These are phyloP conservation scores for Rhagophthalmus giganteus DNA, from an alignment of 2,888 invertebrate species.

Conservation along the genomic window DNA sequence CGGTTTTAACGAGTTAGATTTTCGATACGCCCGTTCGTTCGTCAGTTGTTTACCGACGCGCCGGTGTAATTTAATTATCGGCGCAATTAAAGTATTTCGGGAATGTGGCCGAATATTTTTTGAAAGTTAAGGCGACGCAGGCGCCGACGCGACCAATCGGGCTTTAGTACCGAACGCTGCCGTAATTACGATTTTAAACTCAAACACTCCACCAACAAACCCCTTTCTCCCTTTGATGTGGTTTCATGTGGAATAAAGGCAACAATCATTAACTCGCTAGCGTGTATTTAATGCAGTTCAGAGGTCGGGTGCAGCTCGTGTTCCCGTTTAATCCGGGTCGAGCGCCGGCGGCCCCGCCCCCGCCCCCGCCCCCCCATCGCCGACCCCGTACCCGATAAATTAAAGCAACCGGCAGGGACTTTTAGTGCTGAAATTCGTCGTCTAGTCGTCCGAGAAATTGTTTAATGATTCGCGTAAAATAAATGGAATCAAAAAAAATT, in stretches of 20 bases:
- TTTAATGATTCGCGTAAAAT: slow-evolving; percentile 3
- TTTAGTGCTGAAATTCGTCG: not conserved
- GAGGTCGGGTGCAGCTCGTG: too few species aligned
- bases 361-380: too few species aligned
- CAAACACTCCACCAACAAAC: slow-evolving; percentile 2
- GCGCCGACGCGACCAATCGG: too few species aligned
- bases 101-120: slow-evolving; percentile 4
- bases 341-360: too few species aligned
- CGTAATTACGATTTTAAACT: slow-evolving; percentile 4
- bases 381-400: not conserved
- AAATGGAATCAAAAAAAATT: slow-evolving; percentile 1
- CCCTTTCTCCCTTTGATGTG: not conserved
- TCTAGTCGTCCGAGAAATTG: slow-evolving; percentile 3
- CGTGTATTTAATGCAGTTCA: too few species aligned
- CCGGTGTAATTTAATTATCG: not conserved
- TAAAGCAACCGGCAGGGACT: not conserved
- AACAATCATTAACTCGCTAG: slow-evolving; percentile 4
- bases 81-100: too few species aligned
- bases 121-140: slow-evolving; percentile 2
- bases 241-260: slow-evolving; percentile 1
- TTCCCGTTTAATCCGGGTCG: too few species aligned
- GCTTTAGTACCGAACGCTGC: slow-evolving; percentile 3
- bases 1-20: not conserved
- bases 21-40: too few species aligned
- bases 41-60: too few species aligned